Percentiles rank a stretch among this genome's conserved stretches.
These are phyloP conservation scores for Columba guinea DNA, from an alignment of 2,797 vertebrate genomes.

Conservation along the genomic window DNA sequence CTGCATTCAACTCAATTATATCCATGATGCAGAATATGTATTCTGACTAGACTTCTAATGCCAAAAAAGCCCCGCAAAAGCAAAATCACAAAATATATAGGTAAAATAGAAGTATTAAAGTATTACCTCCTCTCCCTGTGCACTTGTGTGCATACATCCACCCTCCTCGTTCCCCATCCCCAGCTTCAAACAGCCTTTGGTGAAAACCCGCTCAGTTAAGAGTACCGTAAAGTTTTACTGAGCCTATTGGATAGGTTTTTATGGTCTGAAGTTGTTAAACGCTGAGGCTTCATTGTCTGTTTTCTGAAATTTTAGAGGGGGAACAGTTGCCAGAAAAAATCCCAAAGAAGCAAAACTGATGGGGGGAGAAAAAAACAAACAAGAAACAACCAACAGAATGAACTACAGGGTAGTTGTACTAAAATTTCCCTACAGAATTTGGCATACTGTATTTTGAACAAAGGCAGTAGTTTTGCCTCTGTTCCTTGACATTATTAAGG, in stretches of 20 bases:
- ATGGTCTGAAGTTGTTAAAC: background rate
- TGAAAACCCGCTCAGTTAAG: background rate
- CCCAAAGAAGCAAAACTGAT: background rate
- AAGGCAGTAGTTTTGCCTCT: background rate
- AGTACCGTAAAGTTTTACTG: background rate
- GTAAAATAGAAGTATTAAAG: background rate
- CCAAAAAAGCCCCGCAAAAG: rapidly evolving
- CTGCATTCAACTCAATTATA: background rate
- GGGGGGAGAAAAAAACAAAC: too few species aligned
- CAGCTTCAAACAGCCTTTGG: background rate
- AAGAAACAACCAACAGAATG: background rate
- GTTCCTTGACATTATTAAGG: background rate
- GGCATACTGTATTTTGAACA: background rate
- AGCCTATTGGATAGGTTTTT: background rate
- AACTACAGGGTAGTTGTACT: background rate
- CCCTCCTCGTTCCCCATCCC: too few species aligned
- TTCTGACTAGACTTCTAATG: background rate
- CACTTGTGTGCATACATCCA: rapidly evolving
- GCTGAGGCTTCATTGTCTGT: background rate
- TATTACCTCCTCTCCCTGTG: background rate
- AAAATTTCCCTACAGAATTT: background rate
- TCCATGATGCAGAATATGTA: background rate
- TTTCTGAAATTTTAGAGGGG: background rate
- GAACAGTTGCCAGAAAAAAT: background rate
- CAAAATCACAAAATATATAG: background rate